These are phyloP conservation scores for Oscheius onirici DNA, from an alignment of 2,888 invertebrate genomes.

Conservation along the genomic window DNA sequence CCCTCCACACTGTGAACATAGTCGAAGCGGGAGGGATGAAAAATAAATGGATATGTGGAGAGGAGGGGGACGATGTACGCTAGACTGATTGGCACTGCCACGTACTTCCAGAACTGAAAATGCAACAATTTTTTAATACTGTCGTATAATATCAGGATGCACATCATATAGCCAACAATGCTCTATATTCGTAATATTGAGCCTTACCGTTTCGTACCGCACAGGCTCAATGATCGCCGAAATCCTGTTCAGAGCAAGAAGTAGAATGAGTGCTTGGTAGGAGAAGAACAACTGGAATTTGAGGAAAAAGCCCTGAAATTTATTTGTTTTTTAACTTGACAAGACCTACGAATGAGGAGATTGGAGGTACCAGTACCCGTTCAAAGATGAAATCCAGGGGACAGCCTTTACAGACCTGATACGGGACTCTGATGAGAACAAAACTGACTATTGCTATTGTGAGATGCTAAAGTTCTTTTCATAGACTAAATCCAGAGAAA, in stretches of 20 bases:
- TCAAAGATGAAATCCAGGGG: constrained; percentile 2
- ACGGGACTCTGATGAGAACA: constrained; percentile 24
- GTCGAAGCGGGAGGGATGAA: constrained; percentile 24
- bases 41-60: constrained; percentile 30
- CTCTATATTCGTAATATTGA: too few relatives aligned
- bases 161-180: too few relatives aligned
- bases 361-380: constrained; percentile 14
- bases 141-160: too few relatives aligned
- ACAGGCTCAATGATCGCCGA: constrained; percentile 32
- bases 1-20: constrained; percentile 25
- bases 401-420: constrained; percentile 25
- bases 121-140: background rate
- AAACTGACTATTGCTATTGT: constrained; percentile 21
- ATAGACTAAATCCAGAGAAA: background rate
- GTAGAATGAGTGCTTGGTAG: constrained; percentile 30
- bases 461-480: constrained; percentile 15
- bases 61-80: constrained; percentile 37
- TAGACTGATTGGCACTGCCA: constrained; percentile 28
- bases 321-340: background rate
- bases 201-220: constrained; percentile 26
- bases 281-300: constrained; percentile 33
- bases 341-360: constrained; percentile 27
- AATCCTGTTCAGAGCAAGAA: constrained; percentile 26
- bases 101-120: constrained; percentile 39
- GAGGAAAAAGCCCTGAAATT: constrained; percentile 26